These are phyloP conservation scores for Eudyptes chrysolophus DNA, from an alignment of 2,113 vertebrate genomes.

Conservation along the genomic window DNA sequence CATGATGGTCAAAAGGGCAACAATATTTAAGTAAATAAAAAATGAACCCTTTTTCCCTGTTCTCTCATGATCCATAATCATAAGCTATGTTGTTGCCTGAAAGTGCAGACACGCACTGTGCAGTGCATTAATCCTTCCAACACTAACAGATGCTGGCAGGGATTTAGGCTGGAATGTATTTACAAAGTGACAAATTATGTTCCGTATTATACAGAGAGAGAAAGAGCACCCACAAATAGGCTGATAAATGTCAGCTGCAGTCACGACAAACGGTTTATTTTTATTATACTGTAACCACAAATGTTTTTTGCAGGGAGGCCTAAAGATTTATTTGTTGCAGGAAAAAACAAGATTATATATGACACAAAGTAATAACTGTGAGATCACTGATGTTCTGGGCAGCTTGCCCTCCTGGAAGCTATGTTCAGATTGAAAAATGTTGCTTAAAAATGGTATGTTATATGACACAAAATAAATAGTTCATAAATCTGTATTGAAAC, in stretches of 20 bases:
- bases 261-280: conserved; percentile 91
- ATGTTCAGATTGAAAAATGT: conserved; percentile 12
- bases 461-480: conserved; percentile 64
- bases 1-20: conserved; percentile 52
- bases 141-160: conserved; percentile 85
- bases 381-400: conserved; percentile 76
- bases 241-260: conserved; percentile 90
- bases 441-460: conserved; percentile 65
- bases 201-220: conserved; percentile 80
- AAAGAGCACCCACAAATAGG: conserved; percentile 85
- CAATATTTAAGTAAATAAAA: conserved; percentile 31
- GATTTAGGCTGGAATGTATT: conserved; percentile 86
- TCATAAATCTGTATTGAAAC: conserved; percentile 72
- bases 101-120: conserved; percentile 71
- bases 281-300: conserved; percentile 90
- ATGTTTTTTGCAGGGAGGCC: conserved; percentile 73
- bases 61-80: conserved; percentile 66
- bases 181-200: conserved; percentile 91
- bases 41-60: conserved; percentile 27
- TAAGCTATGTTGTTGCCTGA: conserved; percentile 63
- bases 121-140: conserved; percentile 83
- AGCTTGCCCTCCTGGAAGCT: conserved; percentile 72
- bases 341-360: conserved; percentile 83
- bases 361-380: conserved; percentile 82
- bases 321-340: conserved; percentile 80